Evolutionary conservation across 1,140 invertebrate genomes (phyloP).

Genomic region (Drosophila aff.): DNA sequence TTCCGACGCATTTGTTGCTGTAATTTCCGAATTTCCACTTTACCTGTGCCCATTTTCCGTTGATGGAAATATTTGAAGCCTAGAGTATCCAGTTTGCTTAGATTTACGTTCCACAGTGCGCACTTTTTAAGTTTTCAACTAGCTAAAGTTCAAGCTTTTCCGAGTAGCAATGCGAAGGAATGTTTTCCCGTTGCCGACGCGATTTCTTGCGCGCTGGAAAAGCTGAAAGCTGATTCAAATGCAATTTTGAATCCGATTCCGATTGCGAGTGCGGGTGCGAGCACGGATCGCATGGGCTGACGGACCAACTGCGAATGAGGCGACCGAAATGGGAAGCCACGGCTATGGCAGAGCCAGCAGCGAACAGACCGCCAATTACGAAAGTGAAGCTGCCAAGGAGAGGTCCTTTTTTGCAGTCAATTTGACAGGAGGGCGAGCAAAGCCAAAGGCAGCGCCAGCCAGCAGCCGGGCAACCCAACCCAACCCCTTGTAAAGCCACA

Average conservation of each 20-base stretch:
- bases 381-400: constrained; percentile 84
- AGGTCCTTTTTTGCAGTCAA: constrained; percentile 85
- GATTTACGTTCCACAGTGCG: constrained; percentile 34
- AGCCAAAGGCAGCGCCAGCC: constrained; percentile 70
- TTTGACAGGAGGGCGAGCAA: constrained; percentile 78
- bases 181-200: constrained; percentile 60
- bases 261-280: constrained; percentile 41
- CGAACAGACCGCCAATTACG: constrained; percentile 84
- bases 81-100: constrained; percentile 82
- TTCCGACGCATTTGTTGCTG: background rate
- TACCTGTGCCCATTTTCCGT: constrained; percentile 85
- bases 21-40: background rate
- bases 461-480: constrained; percentile 10
- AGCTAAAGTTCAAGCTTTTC: background rate
- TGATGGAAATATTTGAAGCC: constrained; percentile 85
- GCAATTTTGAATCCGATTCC: constrained; percentile 3
- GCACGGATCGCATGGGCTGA: constrained; percentile 74
- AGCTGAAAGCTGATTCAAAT: constrained; percentile 9
- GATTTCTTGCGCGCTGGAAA: constrained; percentile 32
- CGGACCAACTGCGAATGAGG: constrained; percentile 80
- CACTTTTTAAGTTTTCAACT: constrained; percentile 9
- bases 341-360: constrained; percentile 58
- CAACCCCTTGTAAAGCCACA: constrained; percentile 55
- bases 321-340: constrained; percentile 49
- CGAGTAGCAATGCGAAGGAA: background rate